Base-by-base conservation (phyloP, 2,888 invertebrate genomes). In the Lottia gigantea region DNA sequence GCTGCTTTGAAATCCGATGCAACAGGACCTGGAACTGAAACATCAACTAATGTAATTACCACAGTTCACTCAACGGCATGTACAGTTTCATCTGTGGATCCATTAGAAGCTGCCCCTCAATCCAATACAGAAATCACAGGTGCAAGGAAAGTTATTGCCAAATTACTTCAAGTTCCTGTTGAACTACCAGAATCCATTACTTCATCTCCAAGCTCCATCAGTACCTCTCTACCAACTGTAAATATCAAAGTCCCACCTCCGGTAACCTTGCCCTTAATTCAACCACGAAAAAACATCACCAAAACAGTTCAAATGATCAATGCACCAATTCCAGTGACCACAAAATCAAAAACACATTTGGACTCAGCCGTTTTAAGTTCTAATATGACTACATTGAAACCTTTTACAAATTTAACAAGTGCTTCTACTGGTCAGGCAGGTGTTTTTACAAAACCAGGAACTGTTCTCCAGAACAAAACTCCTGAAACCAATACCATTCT, bases 201-300 rank as follows among this genome's bases (percentile, higher is more conserved):
- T 68, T 76, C 81, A 2, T 80, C 84, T 15, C 78, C 83, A 11
- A 79, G 83, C 1, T 74, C 80, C 64, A 82, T 82, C n/a, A 79
- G 76, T 61, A 82, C 83, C n/a, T 80, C 82, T 14, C 74, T 85
- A 16, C 85, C 86, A 8, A 83, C 85, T n/a, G 83, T 81, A 16
- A 78, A 83, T 69, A 82, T 85, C 47, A 85, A 85, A 74, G 83
- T 86, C 55, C 81, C 83, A 65, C 81, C 85, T 3, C 83, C 86
- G 3, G 78, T 80, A 46, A 78, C 80, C 6, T 74, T 84, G 62
- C 83, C 86, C 2, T 78, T 82, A 8, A 76, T 83, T 26, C 80
- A 80, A 12, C 80, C 82, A 6, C 74, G 83, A 23, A 80, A 82
- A 65, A 82, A 82, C 70, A 80, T 84, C n/a, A 87, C 86, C 2